phyloP scores from a whole-genome alignment of 2,797 vertebrate genomes.

The Psittacula echo region DNA sequence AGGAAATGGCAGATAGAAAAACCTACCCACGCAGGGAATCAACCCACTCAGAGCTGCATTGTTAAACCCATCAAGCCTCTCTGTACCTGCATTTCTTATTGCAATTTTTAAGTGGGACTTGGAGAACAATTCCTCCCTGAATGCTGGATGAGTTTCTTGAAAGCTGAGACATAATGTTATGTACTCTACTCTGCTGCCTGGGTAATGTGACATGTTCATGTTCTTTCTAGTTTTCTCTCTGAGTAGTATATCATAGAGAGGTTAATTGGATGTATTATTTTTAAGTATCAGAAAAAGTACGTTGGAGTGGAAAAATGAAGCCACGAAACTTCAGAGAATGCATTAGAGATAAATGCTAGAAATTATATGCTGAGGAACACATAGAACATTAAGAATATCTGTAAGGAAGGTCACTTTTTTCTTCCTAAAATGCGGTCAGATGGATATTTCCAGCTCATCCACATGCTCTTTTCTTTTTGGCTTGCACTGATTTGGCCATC shows the following conservation, averaged over 20 bases:
- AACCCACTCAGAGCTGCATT: background rate
- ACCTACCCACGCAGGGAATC: background rate
- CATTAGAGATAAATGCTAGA: conserved; percentile 62
- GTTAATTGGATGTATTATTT: conserved; percentile 72
- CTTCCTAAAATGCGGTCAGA: background rate
- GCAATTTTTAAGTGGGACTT: background rate
- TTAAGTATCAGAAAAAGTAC: conserved; percentile 54
- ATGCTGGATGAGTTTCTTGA: conserved; percentile 52
- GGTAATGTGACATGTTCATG: conserved; percentile 58
- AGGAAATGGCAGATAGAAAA: background rate
- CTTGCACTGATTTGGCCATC: background rate
- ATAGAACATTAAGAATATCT: background rate
- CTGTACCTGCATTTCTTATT: background rate
- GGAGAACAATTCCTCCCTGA: background rate
- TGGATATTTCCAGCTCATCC: conserved; percentile 12
- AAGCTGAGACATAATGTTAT: conserved; percentile 56
- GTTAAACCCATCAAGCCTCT: background rate
- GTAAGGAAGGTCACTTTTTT: conserved; percentile 13
- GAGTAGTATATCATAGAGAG: conserved; percentile 37
- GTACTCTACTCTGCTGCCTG: conserved; percentile 45
- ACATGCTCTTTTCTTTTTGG: background rate
- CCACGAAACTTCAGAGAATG: conserved; percentile 41
- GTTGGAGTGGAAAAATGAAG: conserved; percentile 33
- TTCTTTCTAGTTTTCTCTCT: conserved; percentile 47
- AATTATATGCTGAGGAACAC: conserved; percentile 36